These are phyloP conservation scores for Excalfactoria chinensis DNA, from an alignment of 2,113 vertebrate species.

Conservation along the genomic window DNA sequence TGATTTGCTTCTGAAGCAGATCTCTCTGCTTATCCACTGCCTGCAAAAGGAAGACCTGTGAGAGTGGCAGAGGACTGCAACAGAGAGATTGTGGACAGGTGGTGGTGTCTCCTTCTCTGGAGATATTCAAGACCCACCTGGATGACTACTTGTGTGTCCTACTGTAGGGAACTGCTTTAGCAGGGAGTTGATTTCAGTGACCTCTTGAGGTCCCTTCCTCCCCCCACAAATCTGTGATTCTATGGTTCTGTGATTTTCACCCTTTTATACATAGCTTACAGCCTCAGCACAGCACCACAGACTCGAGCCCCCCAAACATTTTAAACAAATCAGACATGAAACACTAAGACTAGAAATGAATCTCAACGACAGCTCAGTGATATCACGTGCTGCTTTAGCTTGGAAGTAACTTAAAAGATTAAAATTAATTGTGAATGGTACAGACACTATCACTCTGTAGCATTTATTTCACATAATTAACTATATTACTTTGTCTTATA, in stretches of 20 bases:
- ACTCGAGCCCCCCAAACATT: conserved; percentile 35
- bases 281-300: not conserved
- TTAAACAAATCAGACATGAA: conserved; percentile 63
- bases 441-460: conserved; percentile 53
- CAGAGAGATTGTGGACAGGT: too few relatives aligned
- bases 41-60: not conserved
- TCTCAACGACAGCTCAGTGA: conserved; percentile 68
- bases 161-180: too few relatives aligned
- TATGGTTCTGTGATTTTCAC: not conserved
- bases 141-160: too few relatives aligned
- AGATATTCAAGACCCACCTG: too few relatives aligned
- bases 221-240: too few relatives aligned
- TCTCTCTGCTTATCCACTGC: not conserved
- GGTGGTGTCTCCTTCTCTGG: too few relatives aligned
- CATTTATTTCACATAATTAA: conserved; percentile 64
- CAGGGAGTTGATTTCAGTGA: too few relatives aligned
- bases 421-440: conserved; percentile 73
- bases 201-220: too few relatives aligned
- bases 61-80: too few relatives aligned
- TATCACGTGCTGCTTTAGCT: conserved; percentile 71
- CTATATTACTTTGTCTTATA: conserved; percentile 69
- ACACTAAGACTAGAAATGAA: conserved; percentile 67
- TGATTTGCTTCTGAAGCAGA: not conserved
- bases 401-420: conserved; percentile 69
- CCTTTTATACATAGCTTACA: conserved; percentile 43